phyloP scores from a whole-genome alignment of 2,888 invertebrate species.

The Pterostichus niger region DNA sequence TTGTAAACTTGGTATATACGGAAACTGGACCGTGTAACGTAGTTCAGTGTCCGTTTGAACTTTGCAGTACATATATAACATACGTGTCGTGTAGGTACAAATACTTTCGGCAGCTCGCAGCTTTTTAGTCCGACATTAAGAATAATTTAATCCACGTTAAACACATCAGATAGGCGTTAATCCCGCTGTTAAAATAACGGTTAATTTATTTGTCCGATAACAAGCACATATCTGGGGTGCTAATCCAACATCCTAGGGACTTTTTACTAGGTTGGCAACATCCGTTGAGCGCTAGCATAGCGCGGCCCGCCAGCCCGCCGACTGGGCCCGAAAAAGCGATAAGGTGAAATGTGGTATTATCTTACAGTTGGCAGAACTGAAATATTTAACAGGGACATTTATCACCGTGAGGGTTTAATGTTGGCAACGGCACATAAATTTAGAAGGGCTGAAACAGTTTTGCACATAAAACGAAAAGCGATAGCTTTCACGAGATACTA shows the following conservation, averaged over 20 bases:
- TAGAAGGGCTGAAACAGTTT: constrained; percentile 31
- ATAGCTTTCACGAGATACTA: constrained; percentile 25
- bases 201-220: constrained; percentile 62
- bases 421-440: constrained; percentile 61
- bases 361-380: constrained; percentile 65
- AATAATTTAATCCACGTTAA: constrained; percentile 37
- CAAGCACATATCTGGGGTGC: constrained; percentile 44
- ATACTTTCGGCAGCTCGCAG: constrained; percentile 4
- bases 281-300: constrained; percentile 1
- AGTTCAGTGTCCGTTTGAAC: no score
- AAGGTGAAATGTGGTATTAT: constrained; percentile 66
- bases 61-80: no score
- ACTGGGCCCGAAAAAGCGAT: constrained; percentile 63
- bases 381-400: constrained; percentile 66
- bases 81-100: no score
- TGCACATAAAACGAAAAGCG: constrained; percentile 26
- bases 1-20: no score
- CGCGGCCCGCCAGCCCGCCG: constrained; percentile 40
- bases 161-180: constrained; percentile 53
- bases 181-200: constrained; percentile 54
- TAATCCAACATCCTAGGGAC: constrained; percentile 38
- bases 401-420: constrained; percentile 63
- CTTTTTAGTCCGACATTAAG: constrained; percentile 40
- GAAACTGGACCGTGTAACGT: no score
- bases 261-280: constrained; percentile 48